These are phyloP conservation scores for Periplaneta americana DNA, from an alignment of 1,140 invertebrate genomes.

Conservation along the genomic window DNA sequence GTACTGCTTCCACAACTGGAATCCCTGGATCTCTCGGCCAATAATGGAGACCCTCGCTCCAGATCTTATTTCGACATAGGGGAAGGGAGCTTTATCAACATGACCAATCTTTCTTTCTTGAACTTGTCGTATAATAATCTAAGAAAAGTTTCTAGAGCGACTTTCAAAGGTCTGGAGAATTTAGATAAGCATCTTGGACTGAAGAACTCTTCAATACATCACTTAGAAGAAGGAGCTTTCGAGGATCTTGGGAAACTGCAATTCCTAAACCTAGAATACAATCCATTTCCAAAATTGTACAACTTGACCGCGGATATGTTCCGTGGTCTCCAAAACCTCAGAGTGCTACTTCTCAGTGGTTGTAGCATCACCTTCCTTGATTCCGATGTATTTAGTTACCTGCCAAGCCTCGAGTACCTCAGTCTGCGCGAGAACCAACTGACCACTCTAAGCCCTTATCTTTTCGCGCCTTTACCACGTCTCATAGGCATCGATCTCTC, in stretches of 20 bases:
- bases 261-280: conserved; percentile 46
- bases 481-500: not conserved
- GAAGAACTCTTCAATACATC: conserved; percentile 43
- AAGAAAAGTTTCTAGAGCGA: conserved; percentile 37
- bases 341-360: conserved; percentile 40
- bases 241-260: conserved; percentile 35
- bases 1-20: conserved; percentile 38
- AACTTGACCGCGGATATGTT: conserved; percentile 38
- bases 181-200: conserved; percentile 38
- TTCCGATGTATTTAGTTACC: conserved; percentile 43
- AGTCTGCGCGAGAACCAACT: not conserved
- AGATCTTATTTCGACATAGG: conserved; percentile 37
- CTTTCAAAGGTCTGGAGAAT: conserved; percentile 40
- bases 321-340: conserved; percentile 40
- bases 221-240: conserved; percentile 40
- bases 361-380: conserved; percentile 40
- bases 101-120: conserved; percentile 33
- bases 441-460: not conserved
- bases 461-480: not conserved
- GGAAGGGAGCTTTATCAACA: conserved; percentile 23
- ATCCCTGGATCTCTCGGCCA: conserved; percentile 42
- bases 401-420: conserved; percentile 34
- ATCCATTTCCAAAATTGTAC: conserved; percentile 37
- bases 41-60: conserved; percentile 35
- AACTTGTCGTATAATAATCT: conserved; percentile 45